Base-by-base conservation (phyloP, 2,888 invertebrate species). In the Torymus texanus region DNA sequence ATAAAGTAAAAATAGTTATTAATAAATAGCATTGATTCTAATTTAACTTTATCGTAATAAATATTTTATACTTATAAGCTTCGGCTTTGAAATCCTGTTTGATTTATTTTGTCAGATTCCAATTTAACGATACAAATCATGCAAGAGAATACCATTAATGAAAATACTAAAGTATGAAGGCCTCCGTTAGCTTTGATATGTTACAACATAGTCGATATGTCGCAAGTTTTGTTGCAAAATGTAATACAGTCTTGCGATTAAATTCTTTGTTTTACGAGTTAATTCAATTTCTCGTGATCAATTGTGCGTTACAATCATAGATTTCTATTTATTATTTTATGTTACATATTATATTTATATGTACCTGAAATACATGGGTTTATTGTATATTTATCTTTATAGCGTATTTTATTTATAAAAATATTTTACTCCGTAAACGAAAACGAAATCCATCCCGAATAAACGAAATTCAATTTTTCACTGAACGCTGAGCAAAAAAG, bases 271-370 rank as follows among this genome's bases (percentile, higher is more conserved):
- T 67, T 50, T 73, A 61, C n/a, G 29, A 71, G 14, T 8, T 63
- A 50, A 66, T 63, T n/a, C n/a, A 70, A 16, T 71, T 77, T 78
- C 76, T 76, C 67, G 55, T 61, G 58, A 55, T 63, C 56, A 56
- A 76, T 77, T 13, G 59, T 65, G 29, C 65, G 71, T 71, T 67
- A 62, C 59, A 62, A 66, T 62, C 53, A 63, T 12, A 78, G 78
- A 78, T 68, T 62, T 72, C 56, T 72, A 67, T 72, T 79, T 72
- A 51, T 70, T 62, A 51, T 13, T 12, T 65, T 67, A 58, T n/a
- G 12, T 75, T 75, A 62, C 53, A 71, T 68, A 78, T 62, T 73
- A 73, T 73, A 78, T 66, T 78, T 74, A 59, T 75, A 72, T 72
- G 75, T 75, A 75, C 72, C 72, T 79, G 75, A 75, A 72, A 2